Conservation (phyloP, 64 coral and sea anemone genomes). For the Astreopora myriophthalma region DNA sequence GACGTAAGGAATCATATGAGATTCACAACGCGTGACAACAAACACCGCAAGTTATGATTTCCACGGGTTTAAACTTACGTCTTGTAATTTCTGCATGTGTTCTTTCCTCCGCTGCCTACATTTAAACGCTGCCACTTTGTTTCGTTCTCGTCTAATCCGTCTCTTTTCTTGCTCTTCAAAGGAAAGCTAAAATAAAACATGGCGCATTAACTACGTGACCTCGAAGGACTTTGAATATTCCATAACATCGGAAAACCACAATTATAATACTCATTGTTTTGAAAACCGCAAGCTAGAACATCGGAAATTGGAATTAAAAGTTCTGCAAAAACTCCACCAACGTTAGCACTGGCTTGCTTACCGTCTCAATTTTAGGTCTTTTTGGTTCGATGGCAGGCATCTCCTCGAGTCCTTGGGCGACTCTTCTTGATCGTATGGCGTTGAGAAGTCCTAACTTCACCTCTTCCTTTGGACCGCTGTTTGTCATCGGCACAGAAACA, state of each 20-base stretch:
- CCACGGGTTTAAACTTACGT: constrained; percentile 40
- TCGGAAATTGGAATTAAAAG: background rate
- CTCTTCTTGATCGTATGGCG: constrained; percentile 78
- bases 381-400: constrained; percentile 86
- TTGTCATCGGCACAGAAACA: constrained; percentile 57
- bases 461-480: constrained; percentile 65
- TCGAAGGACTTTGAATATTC: background rate
- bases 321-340: background rate
- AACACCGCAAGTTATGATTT: background rate
- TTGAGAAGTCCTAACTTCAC: constrained; percentile 84
- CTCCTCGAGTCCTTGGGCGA: constrained; percentile 93
- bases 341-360: background rate
- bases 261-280: constrained; percentile 12
- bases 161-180: constrained; percentile 89
- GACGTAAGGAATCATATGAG: background rate
- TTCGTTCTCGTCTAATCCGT: constrained; percentile 89
- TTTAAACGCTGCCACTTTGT: constrained; percentile 94
- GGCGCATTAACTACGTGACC: background rate
- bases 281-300: constrained; percentile 3
- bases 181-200: constrained; percentile 65
- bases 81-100: constrained; percentile 83
- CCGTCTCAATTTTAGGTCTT: constrained; percentile 82
- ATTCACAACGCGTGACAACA: background rate
- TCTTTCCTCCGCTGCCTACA: constrained; percentile 95
- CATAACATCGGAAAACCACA: background rate